Conservation (phyloP, 2,113 vertebrate species). For the Eubucco bourcierii region DNA sequence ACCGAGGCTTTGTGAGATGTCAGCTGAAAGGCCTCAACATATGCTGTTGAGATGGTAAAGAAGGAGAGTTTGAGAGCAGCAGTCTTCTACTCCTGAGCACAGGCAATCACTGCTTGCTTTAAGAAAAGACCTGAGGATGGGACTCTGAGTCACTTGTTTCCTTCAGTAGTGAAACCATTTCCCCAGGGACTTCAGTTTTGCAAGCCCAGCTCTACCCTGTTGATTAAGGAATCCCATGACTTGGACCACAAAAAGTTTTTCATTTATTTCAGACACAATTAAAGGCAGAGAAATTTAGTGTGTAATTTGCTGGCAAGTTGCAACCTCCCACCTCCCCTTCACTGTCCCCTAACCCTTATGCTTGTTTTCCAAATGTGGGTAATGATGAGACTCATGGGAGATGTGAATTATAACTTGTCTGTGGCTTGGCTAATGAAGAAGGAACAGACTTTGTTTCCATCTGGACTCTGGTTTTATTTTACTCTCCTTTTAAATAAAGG, state of each 20-base stretch:
- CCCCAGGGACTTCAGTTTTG: not conserved
- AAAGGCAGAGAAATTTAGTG: not conserved
- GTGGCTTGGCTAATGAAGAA: conserved; percentile 47
- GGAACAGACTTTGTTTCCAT: conserved; percentile 51
- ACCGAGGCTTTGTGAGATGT: not conserved
- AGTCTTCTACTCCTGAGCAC: not conserved
- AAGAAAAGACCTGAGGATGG: not conserved
- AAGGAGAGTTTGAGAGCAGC: not conserved
- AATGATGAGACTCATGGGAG: conserved; percentile 43
- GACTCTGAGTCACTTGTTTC: conserved; percentile 43
- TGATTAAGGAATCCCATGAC: conserved; percentile 34
- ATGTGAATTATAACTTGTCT: conserved; percentile 44
- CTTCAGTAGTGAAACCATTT: conserved; percentile 25
- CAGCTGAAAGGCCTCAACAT: not conserved
- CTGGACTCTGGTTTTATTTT: conserved; percentile 54
- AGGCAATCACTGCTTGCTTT: not conserved
- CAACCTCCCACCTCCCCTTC: not conserved
- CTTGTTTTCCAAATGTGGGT: conserved; percentile 39
- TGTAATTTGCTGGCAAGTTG: conserved; percentile 33
- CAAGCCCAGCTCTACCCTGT: not conserved
- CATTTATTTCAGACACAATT: conserved; percentile 52
- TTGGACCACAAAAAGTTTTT: conserved; percentile 39
- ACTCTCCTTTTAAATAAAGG: not conserved
- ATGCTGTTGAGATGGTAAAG: not conserved
- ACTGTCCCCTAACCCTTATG: conserved; percentile 7